Evolutionary conservation across 2,888 invertebrate species (phyloP).

Genomic region (Shargacucullia verbasci): DNA sequence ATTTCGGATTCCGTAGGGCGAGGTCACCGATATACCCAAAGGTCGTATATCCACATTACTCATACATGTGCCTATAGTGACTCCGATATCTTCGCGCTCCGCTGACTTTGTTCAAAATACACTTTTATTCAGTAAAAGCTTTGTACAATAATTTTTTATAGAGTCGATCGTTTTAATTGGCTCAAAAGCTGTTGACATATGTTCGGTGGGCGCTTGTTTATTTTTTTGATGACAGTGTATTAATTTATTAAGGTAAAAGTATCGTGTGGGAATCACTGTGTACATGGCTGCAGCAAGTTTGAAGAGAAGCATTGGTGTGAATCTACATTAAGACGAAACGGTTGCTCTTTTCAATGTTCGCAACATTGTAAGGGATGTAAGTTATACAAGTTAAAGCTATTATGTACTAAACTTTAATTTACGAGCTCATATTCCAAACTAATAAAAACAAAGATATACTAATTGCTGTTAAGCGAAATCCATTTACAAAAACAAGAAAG

Average conservation of each 20-base stretch:
- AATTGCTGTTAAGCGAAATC: neutral
- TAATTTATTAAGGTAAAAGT: conserved; percentile 12
- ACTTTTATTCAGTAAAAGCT: conserved; percentile 45
- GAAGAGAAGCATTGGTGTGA: too few species aligned
- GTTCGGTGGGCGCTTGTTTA: conserved; percentile 4
- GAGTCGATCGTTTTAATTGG: conserved; percentile 33
- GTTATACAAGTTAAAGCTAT: too few species aligned
- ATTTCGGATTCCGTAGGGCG: conserved; percentile 10
- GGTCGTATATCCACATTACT: conserved; percentile 26
- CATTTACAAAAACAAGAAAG: conserved; percentile 4
- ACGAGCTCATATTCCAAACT: too few species aligned
- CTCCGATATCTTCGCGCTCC: conserved; percentile 40
- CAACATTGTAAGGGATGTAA: too few species aligned
- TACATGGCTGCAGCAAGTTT: too few species aligned
- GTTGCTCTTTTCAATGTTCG: too few species aligned
- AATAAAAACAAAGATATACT: too few species aligned
- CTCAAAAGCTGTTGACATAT: conserved; percentile 26
- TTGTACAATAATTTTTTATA: conserved; percentile 30
- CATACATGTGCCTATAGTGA: conserved; percentile 37
- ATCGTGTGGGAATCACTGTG: too few species aligned
- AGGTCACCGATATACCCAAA: conserved; percentile 11
- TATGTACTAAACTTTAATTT: too few species aligned
- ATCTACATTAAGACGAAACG: too few species aligned
- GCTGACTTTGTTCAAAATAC: conserved; percentile 42
- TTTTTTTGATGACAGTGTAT: conserved; percentile 10